Conservation (phyloP, 2,888 invertebrate species). For the Aricia artaxerxes region DNA sequence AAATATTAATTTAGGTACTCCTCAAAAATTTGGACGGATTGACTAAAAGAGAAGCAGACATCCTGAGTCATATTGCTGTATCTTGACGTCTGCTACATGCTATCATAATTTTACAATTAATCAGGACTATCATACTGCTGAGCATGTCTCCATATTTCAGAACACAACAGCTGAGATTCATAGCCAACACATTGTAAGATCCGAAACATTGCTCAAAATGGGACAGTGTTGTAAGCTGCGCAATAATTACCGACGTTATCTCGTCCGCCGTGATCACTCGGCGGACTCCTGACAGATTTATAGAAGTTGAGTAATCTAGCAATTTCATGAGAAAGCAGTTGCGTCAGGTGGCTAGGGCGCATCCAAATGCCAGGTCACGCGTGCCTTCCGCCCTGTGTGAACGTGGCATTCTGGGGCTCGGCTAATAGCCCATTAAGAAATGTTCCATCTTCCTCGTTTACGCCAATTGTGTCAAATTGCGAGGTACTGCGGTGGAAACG, state of each 20-base stretch:
- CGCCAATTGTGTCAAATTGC: constrained; percentile 21
- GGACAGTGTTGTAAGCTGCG: constrained; percentile 3
- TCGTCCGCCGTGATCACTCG: constrained; percentile 1
- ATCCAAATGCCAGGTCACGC: constrained; percentile 56
- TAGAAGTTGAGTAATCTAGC: constrained; percentile 41
- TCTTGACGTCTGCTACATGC: not conserved
- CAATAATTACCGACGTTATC: constrained; percentile 16
- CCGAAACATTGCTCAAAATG: constrained; percentile 18
- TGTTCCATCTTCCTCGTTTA: constrained; percentile 33
- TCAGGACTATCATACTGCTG: not conserved
- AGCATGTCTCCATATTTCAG: not conserved
- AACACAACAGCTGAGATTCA: not conserved
- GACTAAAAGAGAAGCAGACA: not conserved
- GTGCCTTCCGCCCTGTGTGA: constrained; percentile 57
- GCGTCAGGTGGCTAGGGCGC: constrained; percentile 53
- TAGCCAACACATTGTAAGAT: not conserved
- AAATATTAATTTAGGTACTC: too few relatives aligned
- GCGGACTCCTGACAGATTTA: constrained; percentile 38
- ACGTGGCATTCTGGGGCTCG: constrained; percentile 53
- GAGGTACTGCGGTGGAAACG: not conserved
- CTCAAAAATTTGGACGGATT: too few relatives aligned
- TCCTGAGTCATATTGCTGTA: not conserved
- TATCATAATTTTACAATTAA: not conserved
- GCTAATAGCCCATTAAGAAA: constrained; percentile 37
- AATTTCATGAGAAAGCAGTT: constrained; percentile 45